Percentiles rank a stretch among this genome's conserved stretches.
Conservation (phyloP, 2,888 invertebrate genomes). For the Phymatocera aterrima region DNA sequence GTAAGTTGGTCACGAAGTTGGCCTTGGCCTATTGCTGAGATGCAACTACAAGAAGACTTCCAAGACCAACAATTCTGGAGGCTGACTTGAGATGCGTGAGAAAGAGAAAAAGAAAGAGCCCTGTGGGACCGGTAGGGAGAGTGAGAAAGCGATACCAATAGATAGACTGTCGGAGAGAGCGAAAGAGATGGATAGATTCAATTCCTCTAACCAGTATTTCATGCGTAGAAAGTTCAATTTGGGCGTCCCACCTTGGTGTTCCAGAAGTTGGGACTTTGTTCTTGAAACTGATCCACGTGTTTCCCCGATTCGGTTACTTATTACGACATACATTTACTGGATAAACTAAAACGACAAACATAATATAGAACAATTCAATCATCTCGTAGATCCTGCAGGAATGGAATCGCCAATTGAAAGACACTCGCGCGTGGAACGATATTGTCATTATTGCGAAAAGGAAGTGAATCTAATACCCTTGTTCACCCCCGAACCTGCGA, state of each 20-base stretch:
- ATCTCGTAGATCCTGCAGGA: not conserved
- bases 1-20: constrained; percentile 31
- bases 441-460: not conserved
- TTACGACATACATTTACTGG: not conserved
- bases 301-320: not conserved
- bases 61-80: not conserved
- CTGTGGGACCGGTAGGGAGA: not conserved
- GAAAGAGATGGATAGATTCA: constrained; percentile 10
- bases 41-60: not conserved
- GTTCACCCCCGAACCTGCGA: not conserved
- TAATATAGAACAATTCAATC: not conserved
- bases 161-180: not conserved
- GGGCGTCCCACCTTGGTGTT: not conserved
- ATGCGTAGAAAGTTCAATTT: constrained; percentile 38
- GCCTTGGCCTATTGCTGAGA: constrained; percentile 5
- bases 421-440: not conserved
- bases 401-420: not conserved
- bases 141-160: constrained; percentile 13
- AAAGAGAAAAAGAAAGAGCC: not conserved
- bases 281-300: constrained; percentile 10
- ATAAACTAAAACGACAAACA: not conserved
- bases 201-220: constrained; percentile 16
- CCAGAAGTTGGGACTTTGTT: not conserved
- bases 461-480: not conserved
- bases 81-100: not conserved